These are phyloP conservation scores for Semaprochilodus insignis DNA, from an alignment of 2,797 vertebrate genomes.

Conservation along the genomic window DNA sequence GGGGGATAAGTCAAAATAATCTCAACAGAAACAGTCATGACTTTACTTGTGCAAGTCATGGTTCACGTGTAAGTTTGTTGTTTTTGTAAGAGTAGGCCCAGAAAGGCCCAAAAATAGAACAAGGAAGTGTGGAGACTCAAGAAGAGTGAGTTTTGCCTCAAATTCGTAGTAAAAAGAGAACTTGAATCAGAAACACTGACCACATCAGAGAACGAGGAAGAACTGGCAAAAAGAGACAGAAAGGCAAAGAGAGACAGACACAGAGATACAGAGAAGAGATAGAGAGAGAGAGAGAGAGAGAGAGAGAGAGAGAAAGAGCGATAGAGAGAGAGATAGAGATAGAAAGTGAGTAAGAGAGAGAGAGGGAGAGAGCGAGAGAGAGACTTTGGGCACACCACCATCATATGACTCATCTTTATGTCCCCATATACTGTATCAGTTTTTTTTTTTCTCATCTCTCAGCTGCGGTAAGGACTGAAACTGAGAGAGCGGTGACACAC, in stretches of 20 bases:
- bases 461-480: background rate
- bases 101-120: background rate
- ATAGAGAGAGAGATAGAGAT: background rate
- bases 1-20: no score
- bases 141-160: background rate
- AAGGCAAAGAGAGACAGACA: no score
- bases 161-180: background rate
- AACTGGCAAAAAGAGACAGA: background rate
- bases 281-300: background rate
- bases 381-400: background rate
- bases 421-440: background rate
- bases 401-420: constrained; percentile 19
- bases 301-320: background rate
- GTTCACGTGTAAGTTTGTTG: background rate
- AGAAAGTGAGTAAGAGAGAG: background rate
- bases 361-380: background rate
- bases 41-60: background rate
- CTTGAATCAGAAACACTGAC: background rate
- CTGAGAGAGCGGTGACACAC: constrained; percentile 28
- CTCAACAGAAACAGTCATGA: background rate
- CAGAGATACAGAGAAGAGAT: background rate
- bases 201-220: background rate
- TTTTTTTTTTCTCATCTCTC: background rate
- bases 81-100: background rate
- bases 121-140: constrained; percentile 6